Evolutionary conservation across 2,888 invertebrate species (phyloP).

Genomic region (Pachydiplax longipennis): DNA sequence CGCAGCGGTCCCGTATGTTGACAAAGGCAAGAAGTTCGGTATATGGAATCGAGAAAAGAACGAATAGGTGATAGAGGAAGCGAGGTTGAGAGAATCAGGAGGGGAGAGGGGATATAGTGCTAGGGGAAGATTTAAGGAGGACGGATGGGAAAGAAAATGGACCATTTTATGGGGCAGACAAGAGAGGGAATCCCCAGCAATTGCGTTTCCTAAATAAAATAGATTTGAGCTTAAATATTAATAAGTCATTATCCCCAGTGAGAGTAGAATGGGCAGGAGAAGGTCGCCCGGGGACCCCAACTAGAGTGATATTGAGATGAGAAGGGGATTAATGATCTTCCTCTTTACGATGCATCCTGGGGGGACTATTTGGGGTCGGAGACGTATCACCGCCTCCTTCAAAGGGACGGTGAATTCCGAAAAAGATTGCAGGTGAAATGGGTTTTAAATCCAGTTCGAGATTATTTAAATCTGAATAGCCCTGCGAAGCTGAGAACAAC

Average conservation of each 20-base stretch:
- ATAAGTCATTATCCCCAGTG: conserved; percentile 22
- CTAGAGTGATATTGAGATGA: background rate
- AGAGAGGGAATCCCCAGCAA: background rate
- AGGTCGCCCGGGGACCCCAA: background rate
- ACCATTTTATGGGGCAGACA: background rate
- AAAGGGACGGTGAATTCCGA: too few species aligned
- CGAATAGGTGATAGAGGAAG: too few species aligned
- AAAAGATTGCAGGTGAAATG: too few species aligned
- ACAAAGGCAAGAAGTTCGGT: too few species aligned
- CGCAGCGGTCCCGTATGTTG: too few species aligned
- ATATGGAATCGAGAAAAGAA: too few species aligned
- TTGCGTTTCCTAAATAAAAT: conserved; percentile 35
- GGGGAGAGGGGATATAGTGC: background rate
- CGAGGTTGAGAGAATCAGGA: background rate
- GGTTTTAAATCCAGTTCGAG: too few species aligned
- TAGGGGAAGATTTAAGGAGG: background rate
- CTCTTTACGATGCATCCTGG: too few species aligned
- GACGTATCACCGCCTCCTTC: too few species aligned
- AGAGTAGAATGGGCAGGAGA: background rate
- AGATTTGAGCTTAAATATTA: conserved; percentile 37
- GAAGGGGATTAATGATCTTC: background rate
- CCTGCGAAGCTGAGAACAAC: too few species aligned
- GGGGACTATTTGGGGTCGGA: too few species aligned
- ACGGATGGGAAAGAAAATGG: background rate
- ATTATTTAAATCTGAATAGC: too few species aligned